phyloP scores from a whole-genome alignment of 2,888 invertebrate species.

The Sarcophaga rosellei region DNA sequence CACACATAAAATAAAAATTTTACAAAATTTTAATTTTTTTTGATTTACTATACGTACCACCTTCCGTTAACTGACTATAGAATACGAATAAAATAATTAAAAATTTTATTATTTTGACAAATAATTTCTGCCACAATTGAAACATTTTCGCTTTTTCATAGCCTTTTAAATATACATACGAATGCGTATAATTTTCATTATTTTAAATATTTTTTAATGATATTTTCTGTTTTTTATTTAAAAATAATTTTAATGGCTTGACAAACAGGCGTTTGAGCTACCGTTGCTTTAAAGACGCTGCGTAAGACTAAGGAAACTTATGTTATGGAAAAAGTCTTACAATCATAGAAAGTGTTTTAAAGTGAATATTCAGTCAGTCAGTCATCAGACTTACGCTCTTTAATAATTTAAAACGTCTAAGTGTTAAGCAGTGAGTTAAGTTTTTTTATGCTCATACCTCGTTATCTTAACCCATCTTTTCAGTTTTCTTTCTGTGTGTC shows the following conservation, averaged over 20 bases:
- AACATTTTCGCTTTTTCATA: constrained; percentile 63
- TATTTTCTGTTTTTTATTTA: neutral
- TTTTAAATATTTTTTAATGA: neutral
- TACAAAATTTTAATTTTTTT: neutral
- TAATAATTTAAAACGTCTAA: neutral
- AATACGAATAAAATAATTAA: constrained; percentile 46
- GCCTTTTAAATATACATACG: constrained; percentile 29
- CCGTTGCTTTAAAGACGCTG: constrained; percentile 22
- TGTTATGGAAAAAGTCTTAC: neutral
- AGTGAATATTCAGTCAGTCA: neutral
- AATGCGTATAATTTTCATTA: constrained; percentile 14
- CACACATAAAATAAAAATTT: no score
- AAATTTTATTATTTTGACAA: constrained; percentile 48
- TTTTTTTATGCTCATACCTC: constrained; percentile 10
- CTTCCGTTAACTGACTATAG: constrained; percentile 53
- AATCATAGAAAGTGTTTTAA: neutral
- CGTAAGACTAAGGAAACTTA: constrained; percentile 18
- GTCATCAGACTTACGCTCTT: neutral
- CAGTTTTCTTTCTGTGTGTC: neutral
- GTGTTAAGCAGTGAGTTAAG: neutral
- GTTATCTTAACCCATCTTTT: constrained; percentile 20
- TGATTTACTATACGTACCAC: constrained; percentile 42
- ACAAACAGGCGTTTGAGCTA: constrained; percentile 18
- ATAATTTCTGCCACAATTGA: constrained; percentile 28
- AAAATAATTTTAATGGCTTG: neutral